These are phyloP conservation scores for Cynaeus angustus DNA, from an alignment of 2,888 invertebrate genomes.

Conservation along the genomic window DNA sequence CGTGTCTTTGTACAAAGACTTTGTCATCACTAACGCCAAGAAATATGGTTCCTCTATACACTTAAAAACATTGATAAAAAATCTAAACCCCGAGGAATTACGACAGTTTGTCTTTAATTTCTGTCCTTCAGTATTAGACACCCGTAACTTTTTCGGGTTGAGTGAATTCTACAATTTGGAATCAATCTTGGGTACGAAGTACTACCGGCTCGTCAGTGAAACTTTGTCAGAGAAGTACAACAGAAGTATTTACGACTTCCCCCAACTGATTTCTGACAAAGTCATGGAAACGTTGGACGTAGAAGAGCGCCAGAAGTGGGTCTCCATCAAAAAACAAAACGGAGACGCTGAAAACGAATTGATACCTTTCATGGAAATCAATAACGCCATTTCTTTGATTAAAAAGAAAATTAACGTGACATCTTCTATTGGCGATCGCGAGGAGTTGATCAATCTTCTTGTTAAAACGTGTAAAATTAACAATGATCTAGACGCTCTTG, in stretches of 20 bases:
- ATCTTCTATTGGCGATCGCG: conserved; percentile 25
- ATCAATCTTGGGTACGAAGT: not conserved
- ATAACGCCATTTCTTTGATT: conserved; percentile 41
- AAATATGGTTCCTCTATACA: conserved; percentile 29
- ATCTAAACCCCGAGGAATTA: conserved; percentile 20
- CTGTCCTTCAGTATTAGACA: conserved; percentile 6
- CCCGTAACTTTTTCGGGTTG: not conserved
- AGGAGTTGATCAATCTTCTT: conserved; percentile 32
- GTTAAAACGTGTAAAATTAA: conserved; percentile 48
- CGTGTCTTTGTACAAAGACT: conserved; percentile 15
- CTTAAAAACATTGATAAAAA: conserved; percentile 29
- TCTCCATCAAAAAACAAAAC: conserved; percentile 36
- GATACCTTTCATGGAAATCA: conserved; percentile 35
- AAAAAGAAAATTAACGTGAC: conserved; percentile 48
- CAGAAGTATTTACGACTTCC: conserved; percentile 38
- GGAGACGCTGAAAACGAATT: conserved; percentile 28
- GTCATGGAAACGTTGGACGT: conserved; percentile 28
- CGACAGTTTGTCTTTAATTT: conserved; percentile 16
- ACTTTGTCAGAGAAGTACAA: conserved; percentile 29
- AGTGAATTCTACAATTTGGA: not conserved
- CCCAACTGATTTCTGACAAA: conserved; percentile 36
- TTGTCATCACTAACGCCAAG: conserved; percentile 25
- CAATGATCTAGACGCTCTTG: conserved; percentile 39
- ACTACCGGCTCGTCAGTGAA: conserved; percentile 35
- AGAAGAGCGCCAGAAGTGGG: conserved; percentile 40